Conservation (phyloP, 2,888 invertebrate genomes). For the Eupithecia vulgata region DNA sequence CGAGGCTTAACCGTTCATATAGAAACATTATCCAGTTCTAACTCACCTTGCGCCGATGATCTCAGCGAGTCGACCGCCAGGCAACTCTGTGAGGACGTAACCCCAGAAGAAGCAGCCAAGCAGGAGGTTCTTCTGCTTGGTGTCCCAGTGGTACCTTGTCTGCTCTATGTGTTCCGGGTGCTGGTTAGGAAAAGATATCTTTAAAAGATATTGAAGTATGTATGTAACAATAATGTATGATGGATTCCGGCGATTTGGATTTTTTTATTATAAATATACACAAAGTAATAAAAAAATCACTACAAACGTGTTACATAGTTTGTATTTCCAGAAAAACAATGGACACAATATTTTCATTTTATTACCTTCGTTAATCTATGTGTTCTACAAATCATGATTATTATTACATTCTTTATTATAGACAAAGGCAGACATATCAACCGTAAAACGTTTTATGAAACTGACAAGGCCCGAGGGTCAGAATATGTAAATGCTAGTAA, state of each 20-base stretch:
- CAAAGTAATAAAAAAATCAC: neutral
- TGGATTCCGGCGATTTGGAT: neutral
- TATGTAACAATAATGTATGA: neutral
- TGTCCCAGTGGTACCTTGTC: slow-evolving; percentile 90
- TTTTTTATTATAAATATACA: neutral
- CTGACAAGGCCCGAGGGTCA: neutral
- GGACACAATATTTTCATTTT: neutral
- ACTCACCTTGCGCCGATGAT: slow-evolving; percentile 85
- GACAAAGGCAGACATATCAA: neutral
- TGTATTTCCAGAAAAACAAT: neutral
- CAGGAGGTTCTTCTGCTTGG: slow-evolving; percentile 90
- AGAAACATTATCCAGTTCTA: neutral
- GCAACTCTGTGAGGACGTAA: slow-evolving; percentile 94
- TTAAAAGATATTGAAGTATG: slow-evolving; percentile 15
- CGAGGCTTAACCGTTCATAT: neutral
- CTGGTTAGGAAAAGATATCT: slow-evolving; percentile 49
- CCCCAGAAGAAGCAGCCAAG: slow-evolving; percentile 97
- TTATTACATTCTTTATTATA: neutral
- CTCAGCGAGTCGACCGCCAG: slow-evolving; percentile 94
- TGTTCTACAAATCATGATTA: neutral
- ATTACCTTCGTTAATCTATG: neutral
- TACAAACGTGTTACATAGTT: neutral
- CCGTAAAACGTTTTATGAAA: neutral
- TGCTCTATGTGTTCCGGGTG: slow-evolving; percentile 77
- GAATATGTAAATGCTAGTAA: slow-evolving; percentile 26